Evolutionary conservation across 2,888 invertebrate species (phyloP), one percentile per base, ranked within the genome.

Genomic region (Tenthredo distinguenda): DNA sequence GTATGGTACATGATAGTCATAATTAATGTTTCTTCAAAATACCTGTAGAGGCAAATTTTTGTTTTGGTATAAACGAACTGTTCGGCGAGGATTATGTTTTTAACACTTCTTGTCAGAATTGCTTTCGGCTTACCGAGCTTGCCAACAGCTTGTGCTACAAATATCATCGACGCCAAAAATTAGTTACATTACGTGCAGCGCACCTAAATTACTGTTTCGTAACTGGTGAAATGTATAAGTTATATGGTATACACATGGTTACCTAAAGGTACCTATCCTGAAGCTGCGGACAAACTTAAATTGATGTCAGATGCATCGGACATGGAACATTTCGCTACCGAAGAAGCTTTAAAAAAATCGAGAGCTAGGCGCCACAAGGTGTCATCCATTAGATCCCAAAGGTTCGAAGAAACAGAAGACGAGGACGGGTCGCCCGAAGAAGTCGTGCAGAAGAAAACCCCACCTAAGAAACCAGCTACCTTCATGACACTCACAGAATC

Each of bases 381-480:
- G 62, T 62, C 26, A 21, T 62, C 62, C 21, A n/a, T 5, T 72
- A 72, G 72, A 72, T 18, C 37, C 26, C 12, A 18, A 72, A 72
- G 72, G 72, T 37, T 72, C 1, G 26, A 62, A 62, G 72, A 26
- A 72, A 37, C 12, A 71, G 62, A 62, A 0, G 72, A 72, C 10
- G 72, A 72, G 72, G 72, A 72, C 37, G 40, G 18, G 12, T n/a
- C 72, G 4, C 72, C 72, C 34, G 72, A 72, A 37, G 40, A 72
- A 72, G 37, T 72, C 72, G 10, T 18, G 18, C 12, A 5, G 37
- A 34, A 72, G 37, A 72, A 72, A 72, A 34, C 37, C 37, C 37
- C 37, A 72, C 72, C 72, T 37, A 72, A 72, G 37, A 72, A 40
- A 72, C 72, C 72, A 37, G 72, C 72, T 72, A 40, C 40, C n/a